Evolutionary conservation across 2,113 vertebrate species (phyloP), one percentile per base, ranked within the genome.

Genomic region (Pao palembangensis): DNA sequence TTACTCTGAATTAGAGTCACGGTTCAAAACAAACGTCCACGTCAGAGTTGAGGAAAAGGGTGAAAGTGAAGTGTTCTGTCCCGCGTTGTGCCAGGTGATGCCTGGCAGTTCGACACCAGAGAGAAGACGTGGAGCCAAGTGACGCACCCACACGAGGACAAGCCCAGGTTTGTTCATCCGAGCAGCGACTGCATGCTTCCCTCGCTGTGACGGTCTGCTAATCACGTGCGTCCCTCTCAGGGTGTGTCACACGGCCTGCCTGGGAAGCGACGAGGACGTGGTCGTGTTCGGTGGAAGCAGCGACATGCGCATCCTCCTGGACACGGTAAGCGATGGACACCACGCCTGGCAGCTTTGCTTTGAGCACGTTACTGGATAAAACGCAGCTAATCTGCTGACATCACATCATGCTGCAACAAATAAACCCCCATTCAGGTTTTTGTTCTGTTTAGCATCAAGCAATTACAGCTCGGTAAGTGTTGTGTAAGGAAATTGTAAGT

Each of bases 281-380:
- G 92, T 99, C 65, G 93, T 98, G 64, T 99, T 96, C 61, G 96
- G 96, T 51, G 96, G 96, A 55, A 96, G 94, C 86, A 93, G 92
- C 79, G 92, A 94, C 61, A 92, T 94, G 73, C 64, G 92, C 71
- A 84, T 96, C 61, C 87, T 90, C 44, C 88, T 94, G 86, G 95
- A 99, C 85, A 91, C 91, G 43, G 95, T 99, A 86, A 78, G 94
- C 90, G 16, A 46, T 4, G 8, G 4, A 11, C 20, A 31, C 52
- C 46, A 1, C 7, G 43, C 6, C 8, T 31, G 28, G 6, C 8
- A 31, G 28, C 28, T 31, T 6, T 1, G 5, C 28, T 3, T 8
- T 0, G 28, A 31, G 28, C 28, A 31, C 28, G 8, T 12, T 8
- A 1, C 6, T 12, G 34, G 58, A 47, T 18, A 12, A 21, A 12